phyloP scores from a whole-genome alignment of 1,140 invertebrate genomes.

The Theocolax elegans region DNA sequence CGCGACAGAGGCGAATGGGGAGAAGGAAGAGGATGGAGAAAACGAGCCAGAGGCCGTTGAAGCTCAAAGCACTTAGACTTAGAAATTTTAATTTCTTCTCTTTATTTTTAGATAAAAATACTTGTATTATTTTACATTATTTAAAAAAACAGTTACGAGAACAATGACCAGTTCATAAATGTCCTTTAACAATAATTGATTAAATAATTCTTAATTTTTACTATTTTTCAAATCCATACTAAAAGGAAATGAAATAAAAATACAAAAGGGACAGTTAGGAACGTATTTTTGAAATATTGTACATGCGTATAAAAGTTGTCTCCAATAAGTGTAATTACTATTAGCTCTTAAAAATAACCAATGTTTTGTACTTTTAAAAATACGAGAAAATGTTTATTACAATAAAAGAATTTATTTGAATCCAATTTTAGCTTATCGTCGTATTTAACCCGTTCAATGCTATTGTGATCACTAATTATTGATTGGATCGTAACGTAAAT shows the following conservation, averaged over 20 bases:
- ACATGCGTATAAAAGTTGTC: constrained; percentile 36
- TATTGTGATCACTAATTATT: no score
- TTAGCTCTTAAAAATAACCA: constrained; percentile 35
- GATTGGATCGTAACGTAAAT: no score
- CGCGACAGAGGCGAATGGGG: background rate
- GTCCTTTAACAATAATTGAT: constrained; percentile 29
- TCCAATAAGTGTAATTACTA: constrained; percentile 29
- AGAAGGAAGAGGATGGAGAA: constrained; percentile 25
- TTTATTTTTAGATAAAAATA: constrained; percentile 11
- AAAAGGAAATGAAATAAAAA: constrained; percentile 24
- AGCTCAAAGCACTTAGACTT: constrained; percentile 24
- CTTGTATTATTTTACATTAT: constrained; percentile 40
- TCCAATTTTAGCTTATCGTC: no score
- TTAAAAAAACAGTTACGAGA: constrained; percentile 34
- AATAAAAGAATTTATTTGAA: constrained; percentile 42
- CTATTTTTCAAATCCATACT: constrained; percentile 22
- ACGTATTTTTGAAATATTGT: constrained; percentile 42
- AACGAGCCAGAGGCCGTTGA: constrained; percentile 25
- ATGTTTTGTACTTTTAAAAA: constrained; percentile 43
- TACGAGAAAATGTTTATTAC: constrained; percentile 38
- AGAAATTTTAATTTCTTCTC: constrained; percentile 36
- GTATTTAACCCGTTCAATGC: no score
- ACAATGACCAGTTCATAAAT: constrained; percentile 27
- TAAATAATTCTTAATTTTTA: constrained; percentile 27
- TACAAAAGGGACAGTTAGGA: constrained; percentile 22